Evolutionary conservation across 2,797 vertebrate genomes (phyloP).

Genomic region (Xiphophorus birchmanni): DNA sequence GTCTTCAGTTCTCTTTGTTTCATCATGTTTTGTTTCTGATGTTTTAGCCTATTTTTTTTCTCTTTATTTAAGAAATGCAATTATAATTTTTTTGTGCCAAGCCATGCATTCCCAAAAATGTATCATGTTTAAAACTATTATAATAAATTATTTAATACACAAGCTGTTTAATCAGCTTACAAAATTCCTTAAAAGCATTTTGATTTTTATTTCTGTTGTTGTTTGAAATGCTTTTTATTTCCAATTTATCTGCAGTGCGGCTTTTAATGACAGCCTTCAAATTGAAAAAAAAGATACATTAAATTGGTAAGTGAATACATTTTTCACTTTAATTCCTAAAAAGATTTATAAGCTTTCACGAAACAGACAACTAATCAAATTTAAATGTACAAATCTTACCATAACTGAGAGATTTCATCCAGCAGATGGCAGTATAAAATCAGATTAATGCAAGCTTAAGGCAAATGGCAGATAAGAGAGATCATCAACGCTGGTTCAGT

Average conservation of each 20-base stretch:
- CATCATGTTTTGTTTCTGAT: neutral
- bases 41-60: neutral
- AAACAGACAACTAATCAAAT: neutral
- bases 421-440: slow-evolving; percentile 40
- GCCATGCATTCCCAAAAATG: neutral
- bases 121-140: neutral
- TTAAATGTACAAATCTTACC: neutral
- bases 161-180: neutral
- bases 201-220: neutral
- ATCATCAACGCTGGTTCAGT: neutral
- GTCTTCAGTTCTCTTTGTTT: neutral
- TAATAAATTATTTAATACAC: neutral
- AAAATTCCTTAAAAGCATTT: neutral
- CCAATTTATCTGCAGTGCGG: neutral
- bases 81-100: neutral
- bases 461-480: neutral
- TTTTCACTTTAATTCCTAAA: neutral
- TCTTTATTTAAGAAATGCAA: neutral
- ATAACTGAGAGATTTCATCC: slow-evolving; percentile 4
- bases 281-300: neutral
- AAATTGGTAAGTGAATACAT: neutral
- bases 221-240: neutral
- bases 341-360: neutral
- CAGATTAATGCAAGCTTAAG: neutral
- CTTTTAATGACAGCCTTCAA: neutral